phyloP scores from a whole-genome alignment of 2,797 vertebrate genomes.

The Macropodus opercularis region DNA sequence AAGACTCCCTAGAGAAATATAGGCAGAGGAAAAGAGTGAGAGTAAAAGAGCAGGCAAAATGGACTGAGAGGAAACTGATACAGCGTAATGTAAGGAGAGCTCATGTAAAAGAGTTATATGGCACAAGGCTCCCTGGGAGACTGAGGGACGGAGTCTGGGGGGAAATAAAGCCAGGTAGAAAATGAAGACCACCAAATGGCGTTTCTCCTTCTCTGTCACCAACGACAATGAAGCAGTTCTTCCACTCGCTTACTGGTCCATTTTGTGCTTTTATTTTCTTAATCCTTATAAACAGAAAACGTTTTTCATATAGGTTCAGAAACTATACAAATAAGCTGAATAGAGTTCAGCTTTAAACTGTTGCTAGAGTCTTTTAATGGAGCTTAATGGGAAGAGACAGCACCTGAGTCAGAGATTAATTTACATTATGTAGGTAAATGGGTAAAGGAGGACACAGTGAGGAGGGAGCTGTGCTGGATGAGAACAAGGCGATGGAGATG shows the following conservation, averaged over 20 bases:
- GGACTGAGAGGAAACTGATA: slow-evolving; percentile 70
- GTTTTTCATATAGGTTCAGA: slow-evolving; percentile 14
- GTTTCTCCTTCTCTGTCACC: slow-evolving; percentile 44
- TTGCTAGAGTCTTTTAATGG: slow-evolving; percentile 45
- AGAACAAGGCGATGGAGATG: slow-evolving; percentile 16
- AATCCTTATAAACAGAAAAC: slow-evolving; percentile 26
- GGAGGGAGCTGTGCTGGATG: neutral
- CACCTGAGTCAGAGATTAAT: slow-evolving; percentile 28
- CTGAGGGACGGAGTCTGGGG: slow-evolving; percentile 31
- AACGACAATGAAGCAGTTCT: slow-evolving; percentile 21
- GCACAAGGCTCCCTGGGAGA: slow-evolving; percentile 30
- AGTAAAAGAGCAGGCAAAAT: slow-evolving; percentile 54
- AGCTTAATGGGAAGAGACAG: slow-evolving; percentile 40
- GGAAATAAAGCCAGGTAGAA: slow-evolving; percentile 49
- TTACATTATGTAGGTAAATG: slow-evolving; percentile 57
- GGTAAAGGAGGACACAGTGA: slow-evolving; percentile 42
- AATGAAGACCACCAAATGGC: slow-evolving; percentile 49
- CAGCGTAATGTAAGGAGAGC: slow-evolving; percentile 59
- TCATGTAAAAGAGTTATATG: slow-evolving; percentile 61
- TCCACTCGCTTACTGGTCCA: slow-evolving; percentile 24
- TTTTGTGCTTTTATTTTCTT: slow-evolving; percentile 39
- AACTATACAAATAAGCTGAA: neutral
- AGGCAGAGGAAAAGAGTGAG: slow-evolving; percentile 39
- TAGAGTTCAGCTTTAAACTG: slow-evolving; percentile 26
- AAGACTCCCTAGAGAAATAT: slow-evolving; percentile 67